Evolutionary conservation across 2,113 vertebrate species (phyloP), one percentile per base, ranked within the genome.

Genomic region (Noturus placidus): DNA sequence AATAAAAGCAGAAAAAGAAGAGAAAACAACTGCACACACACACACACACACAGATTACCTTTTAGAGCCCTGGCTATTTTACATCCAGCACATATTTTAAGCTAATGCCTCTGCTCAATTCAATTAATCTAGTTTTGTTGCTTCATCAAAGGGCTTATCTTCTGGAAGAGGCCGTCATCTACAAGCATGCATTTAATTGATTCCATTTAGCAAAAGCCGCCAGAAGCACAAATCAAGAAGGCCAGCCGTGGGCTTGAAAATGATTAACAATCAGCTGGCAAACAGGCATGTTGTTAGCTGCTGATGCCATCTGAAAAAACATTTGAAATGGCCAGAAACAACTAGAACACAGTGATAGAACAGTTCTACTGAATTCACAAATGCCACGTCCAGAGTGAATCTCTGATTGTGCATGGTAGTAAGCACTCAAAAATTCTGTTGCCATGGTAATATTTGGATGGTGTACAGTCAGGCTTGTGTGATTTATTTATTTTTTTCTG

Each of bases 171-270:
- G 91, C 86, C 87, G 88, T 86, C 90, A 89, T 92, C 91, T 90
- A 92, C 91, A 92, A 92, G 90, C 91, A 83, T 86, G 72, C 86
- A 88, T 94, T 94, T 93, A 94, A 93, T 93, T 94, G 92, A 95
- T 94, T 94, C 91, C 91, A 93, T 93, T 94, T 93, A 93, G 89
- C 91, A 92, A 91, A 92, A 92, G 90, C 88, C 84, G 89, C 89
- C 89, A 85, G 86, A 86, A 88, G 88, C 89, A 91, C 90, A 90
- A 93, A 91, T 92, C 91, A 92, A 89, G 91, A 90, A 90, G 84
- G 74, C 46, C 78, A 89, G 93, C 79, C 83, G 80, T 33, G n/a
- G 84, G 83, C 91, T 92, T 79, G 89, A 91, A 91, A 92, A 91
- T 90, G 90, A 94, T 94, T 92, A 94, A 88, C 87, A 91, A 85